These are phyloP conservation scores for Phalacrocorax carbo DNA, from an alignment of 2,113 vertebrate species.

Conservation along the genomic window DNA sequence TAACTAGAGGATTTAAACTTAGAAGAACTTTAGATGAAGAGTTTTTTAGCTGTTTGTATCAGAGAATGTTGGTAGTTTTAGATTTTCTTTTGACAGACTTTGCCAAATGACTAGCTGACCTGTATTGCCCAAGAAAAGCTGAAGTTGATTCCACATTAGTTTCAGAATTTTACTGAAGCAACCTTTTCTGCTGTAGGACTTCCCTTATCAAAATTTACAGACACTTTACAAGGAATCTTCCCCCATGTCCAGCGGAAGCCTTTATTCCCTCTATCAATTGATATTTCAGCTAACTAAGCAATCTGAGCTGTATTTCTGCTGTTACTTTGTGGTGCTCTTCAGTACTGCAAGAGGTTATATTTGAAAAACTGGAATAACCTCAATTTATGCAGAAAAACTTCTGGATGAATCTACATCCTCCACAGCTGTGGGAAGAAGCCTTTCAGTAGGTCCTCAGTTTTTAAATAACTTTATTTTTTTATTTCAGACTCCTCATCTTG, in stretches of 20 bases:
- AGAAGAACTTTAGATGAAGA: slow-evolving; percentile 48
- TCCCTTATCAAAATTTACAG: not conserved
- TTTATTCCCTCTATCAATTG: not conserved
- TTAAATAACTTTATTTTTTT: slow-evolving; percentile 6
- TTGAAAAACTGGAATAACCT: not conserved
- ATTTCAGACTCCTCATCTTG: slow-evolving; percentile 94
- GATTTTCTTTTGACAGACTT: not conserved
- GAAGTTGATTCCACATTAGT: not conserved
- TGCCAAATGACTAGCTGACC: not conserved
- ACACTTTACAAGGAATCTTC: not conserved
- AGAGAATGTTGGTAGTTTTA: slow-evolving; percentile 29
- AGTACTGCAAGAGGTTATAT: not conserved
- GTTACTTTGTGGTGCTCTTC: not conserved
- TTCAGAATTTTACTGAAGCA: not conserved
- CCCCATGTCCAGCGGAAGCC: not conserved
- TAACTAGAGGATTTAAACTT: slow-evolving; percentile 28
- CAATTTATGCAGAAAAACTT: fast-evolving
- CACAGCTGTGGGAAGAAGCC: not conserved
- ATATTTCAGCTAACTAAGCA: not conserved
- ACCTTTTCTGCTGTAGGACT: not conserved
- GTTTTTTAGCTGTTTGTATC: slow-evolving; percentile 10
- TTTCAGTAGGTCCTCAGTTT: not conserved
- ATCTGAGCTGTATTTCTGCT: not conserved
- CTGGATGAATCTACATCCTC: not conserved
- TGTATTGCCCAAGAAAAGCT: not conserved